Evolutionary conservation across 2,113 vertebrate species (phyloP).

Genomic region (Cardinalis cardinalis): DNA sequence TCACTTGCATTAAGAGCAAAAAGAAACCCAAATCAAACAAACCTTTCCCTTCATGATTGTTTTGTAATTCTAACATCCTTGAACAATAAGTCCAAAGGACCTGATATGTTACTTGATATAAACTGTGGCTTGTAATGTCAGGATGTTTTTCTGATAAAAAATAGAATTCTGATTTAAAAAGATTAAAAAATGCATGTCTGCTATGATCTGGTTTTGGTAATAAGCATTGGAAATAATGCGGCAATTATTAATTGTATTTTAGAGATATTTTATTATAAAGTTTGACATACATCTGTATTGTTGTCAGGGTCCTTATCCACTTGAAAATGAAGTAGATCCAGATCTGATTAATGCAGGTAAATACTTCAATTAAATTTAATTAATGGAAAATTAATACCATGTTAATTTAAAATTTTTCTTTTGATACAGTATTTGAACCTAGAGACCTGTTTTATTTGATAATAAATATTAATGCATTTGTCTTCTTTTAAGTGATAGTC

Average conservation of each 20-base stretch:
- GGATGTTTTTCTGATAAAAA: neutral
- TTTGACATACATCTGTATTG: neutral
- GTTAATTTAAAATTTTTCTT: neutral
- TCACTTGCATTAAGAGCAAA: neutral
- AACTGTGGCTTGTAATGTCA: neutral
- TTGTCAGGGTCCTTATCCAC: slow-evolving; percentile 91
- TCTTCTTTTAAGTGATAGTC: neutral
- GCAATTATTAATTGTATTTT: neutral
- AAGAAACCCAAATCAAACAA: neutral
- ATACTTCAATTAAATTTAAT: neutral
- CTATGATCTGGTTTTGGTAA: neutral
- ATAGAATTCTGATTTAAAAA: neutral
- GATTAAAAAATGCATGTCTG: neutral
- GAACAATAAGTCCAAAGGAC: neutral
- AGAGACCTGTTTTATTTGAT: neutral
- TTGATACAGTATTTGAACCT: neutral
- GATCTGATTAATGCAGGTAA: slow-evolving; percentile 98
- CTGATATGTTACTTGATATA: neutral
- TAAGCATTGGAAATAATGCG: neutral
- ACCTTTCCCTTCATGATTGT: accelerated
- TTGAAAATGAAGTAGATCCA: slow-evolving; percentile 86
- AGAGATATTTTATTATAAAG: neutral
- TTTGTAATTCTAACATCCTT: neutral
- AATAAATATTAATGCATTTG: neutral
- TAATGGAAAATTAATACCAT: neutral